A percentile compares a stretch with the other conserved stretches of the same genome.
These are phyloP conservation scores for Ciconia stormi DNA, from an alignment of 2,113 vertebrate genomes.

Conservation along the genomic window DNA sequence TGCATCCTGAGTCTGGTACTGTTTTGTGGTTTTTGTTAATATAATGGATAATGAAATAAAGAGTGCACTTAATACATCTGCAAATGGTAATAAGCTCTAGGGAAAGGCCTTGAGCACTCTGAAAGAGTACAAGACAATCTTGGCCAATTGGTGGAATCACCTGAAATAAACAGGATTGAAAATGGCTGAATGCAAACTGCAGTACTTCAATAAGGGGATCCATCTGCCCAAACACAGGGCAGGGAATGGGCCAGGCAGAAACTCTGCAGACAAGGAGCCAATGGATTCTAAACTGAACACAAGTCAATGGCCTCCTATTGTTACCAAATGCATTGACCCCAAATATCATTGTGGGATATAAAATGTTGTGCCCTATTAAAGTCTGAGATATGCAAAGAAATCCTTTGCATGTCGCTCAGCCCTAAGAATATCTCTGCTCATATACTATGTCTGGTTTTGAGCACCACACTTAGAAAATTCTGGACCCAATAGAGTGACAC, in stretches of 20 bases:
- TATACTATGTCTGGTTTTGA: not conserved
- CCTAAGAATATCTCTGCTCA: not conserved
- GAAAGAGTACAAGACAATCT: not conserved
- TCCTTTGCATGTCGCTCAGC: not conserved
- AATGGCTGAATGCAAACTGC: not conserved
- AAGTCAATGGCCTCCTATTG: not conserved
- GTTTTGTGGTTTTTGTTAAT: not conserved
- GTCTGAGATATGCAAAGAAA: not conserved
- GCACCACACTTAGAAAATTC: not conserved
- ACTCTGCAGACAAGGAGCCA: not conserved
- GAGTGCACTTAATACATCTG: not conserved
- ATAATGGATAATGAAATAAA: not conserved
- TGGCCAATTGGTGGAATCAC: not conserved
- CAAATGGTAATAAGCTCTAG: not conserved
- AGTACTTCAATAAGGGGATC: not conserved
- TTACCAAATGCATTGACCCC: not conserved
- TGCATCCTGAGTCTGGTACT: not conserved
- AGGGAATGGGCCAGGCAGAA: not conserved
- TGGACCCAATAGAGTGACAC: not conserved
- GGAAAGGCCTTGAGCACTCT: not conserved
- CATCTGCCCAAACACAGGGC: fast-evolving
- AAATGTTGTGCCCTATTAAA: not conserved
- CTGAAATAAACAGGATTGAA: not conserved
- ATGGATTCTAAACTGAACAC: not conserved
- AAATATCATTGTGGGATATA: not conserved